These are phyloP conservation scores for Pectinophora gossypiella DNA, from an alignment of 1,140 invertebrate genomes.

Conservation along the genomic window DNA sequence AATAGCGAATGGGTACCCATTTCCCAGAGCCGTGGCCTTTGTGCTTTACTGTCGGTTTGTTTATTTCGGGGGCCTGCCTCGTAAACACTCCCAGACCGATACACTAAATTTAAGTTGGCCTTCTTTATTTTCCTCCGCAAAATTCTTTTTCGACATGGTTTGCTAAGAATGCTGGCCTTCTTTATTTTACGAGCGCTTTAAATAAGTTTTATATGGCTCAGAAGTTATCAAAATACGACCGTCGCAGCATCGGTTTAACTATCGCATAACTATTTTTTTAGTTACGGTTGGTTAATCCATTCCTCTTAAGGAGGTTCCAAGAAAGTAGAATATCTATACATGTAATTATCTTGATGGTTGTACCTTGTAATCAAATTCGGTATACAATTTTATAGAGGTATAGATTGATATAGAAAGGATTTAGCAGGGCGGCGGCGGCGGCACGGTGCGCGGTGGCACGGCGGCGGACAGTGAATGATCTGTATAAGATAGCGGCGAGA, in stretches of 20 bases:
- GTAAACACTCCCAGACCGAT: constrained; percentile 65
- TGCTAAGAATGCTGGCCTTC: not conserved
- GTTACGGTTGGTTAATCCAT: not conserved
- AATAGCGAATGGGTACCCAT: constrained; percentile 47
- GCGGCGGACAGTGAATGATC: constrained; percentile 39
- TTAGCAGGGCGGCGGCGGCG: constrained; percentile 9
- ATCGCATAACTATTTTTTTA: not conserved
- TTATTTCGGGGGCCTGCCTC: constrained; percentile 62
- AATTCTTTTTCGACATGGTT: constrained; percentile 35
- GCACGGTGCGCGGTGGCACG: too few relatives aligned
- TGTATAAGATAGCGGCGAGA: constrained; percentile 40
- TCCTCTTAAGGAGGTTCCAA: too few relatives aligned
- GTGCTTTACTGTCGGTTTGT: constrained; percentile 61
- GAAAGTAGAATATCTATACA: too few relatives aligned
- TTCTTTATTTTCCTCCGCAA: constrained; percentile 57
- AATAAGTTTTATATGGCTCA: constrained; percentile 6
- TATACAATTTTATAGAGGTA: not conserved
- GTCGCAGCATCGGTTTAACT: not conserved
- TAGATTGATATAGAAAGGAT: not conserved
- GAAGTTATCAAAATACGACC: not conserved
- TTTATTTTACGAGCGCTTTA: constrained; percentile 6
- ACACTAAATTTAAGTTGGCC: constrained; percentile 61
- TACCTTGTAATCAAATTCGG: not conserved
- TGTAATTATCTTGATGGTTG: too few relatives aligned
- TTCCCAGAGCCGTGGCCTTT: constrained; percentile 53